These are phyloP conservation scores for Melinaea menophilus DNA, from an alignment of 2,888 invertebrate species.

Conservation along the genomic window DNA sequence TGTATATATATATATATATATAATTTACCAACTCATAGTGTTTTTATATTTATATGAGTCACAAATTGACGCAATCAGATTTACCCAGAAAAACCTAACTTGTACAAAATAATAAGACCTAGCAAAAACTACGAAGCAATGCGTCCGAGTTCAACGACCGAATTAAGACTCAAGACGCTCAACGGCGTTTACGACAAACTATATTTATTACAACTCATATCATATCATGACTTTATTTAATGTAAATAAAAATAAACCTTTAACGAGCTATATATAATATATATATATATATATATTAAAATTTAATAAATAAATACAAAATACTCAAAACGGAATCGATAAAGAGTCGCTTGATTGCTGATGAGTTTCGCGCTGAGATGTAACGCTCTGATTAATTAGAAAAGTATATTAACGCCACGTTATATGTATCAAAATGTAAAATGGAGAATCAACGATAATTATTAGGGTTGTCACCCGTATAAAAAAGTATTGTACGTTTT, in stretches of 20 bases:
- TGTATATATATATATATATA: not conserved
- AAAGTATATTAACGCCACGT: constrained; percentile 5
- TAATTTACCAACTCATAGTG: not conserved
- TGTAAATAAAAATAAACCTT: no score
- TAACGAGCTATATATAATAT: no score
- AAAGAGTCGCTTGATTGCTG: constrained; percentile 12
- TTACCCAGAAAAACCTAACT: constrained; percentile 7
- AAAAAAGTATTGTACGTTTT: no score
- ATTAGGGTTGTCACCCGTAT: no score
- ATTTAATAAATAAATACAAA: no score
- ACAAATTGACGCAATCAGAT: not conserved
- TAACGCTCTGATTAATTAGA: constrained; percentile 23
- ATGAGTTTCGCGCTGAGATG: constrained; percentile 8
- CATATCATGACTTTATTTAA: not conserved
- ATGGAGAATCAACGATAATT: not conserved
- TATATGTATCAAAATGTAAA: not conserved
- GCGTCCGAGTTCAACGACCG: constrained; percentile 28
- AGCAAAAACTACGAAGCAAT: constrained; percentile 26
- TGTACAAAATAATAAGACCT: constrained; percentile 19
- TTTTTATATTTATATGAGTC: not conserved
- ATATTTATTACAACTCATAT: constrained; percentile 20
- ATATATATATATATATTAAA: not conserved
- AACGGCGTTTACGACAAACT: constrained; percentile 24
- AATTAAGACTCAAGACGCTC: constrained; percentile 26
- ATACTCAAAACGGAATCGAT: not conserved